These are phyloP conservation scores for Nothobranchius kuhntae DNA, from an alignment of 2,113 vertebrate species.

Conservation along the genomic window DNA sequence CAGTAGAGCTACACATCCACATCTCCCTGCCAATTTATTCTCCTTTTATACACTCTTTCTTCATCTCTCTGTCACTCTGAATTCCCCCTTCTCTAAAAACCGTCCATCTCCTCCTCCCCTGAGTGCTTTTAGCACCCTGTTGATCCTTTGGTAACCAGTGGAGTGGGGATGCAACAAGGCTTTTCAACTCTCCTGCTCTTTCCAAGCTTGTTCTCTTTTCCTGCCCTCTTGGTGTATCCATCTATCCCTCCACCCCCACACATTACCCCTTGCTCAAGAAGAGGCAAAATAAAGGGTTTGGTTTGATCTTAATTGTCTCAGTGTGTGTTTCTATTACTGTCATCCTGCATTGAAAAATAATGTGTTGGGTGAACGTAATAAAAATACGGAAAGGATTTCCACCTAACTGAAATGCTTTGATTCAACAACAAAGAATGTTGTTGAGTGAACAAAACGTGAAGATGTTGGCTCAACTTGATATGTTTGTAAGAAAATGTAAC, in stretches of 20 bases:
- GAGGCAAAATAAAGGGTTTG: constrained; percentile 43
- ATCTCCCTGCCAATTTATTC: constrained; percentile 24
- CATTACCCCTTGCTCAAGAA: not conserved
- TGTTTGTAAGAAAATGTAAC: too few relatives aligned
- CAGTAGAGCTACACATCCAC: constrained; percentile 43
- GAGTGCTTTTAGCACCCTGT: constrained; percentile 71
- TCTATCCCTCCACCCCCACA: not conserved
- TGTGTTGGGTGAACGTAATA: too few relatives aligned
- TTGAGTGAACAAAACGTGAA: too few relatives aligned
- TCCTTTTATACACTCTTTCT: constrained; percentile 9
- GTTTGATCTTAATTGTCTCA: constrained; percentile 18
- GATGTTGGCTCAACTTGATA: too few relatives aligned
- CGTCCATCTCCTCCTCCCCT: constrained; percentile 36
- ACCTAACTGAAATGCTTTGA: too few relatives aligned
- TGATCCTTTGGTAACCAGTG: constrained; percentile 63
- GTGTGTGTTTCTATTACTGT: not conserved
- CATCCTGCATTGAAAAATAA: too few relatives aligned
- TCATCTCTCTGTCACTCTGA: constrained; percentile 36
- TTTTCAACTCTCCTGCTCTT: constrained; percentile 45
- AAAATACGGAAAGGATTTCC: too few relatives aligned
- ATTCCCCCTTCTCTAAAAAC: constrained; percentile 20
- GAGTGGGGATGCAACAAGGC: constrained; percentile 53
- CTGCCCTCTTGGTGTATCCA: not conserved
- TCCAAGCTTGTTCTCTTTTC: constrained; percentile 2
- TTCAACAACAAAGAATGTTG: too few relatives aligned